Base-by-base conservation (phyloP, 2,888 invertebrate species). In the Neria commutata region DNA sequence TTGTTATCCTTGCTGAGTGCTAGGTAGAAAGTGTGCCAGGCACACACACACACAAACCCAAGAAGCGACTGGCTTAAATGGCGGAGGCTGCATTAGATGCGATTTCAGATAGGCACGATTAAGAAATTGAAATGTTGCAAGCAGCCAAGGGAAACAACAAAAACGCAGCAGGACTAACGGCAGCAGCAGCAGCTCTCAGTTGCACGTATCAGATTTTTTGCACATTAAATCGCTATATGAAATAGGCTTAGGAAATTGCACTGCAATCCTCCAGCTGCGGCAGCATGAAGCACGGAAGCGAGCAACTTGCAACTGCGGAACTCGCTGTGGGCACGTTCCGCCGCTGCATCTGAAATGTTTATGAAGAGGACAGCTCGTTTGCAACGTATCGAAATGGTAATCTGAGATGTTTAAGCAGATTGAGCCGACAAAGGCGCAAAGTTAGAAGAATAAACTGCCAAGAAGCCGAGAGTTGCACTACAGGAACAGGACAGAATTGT, bases 341-440 rank as follows among this genome's bases (percentile, higher is more conserved):
- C n/a, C n/a, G n/a, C n/a, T 29, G 29, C 29, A 29, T 29, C 11
- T 29, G 6, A 29, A 29, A 29, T 29, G 29, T 8, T 29, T 29
- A n/a, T 29, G 57, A 56, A 49, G 56, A 60, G 70, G 53, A 73
- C 74, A 71, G 74, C 71, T 74, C 71, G 74, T 71, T 74, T 73
- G 67, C 67, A 69, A 67, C 70, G 72, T 71, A 71, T 71, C 73
- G 73, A 73, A 71, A 71, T 71, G 68, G 71, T 71, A 71, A 71
- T 71, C 73, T 67, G 71, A 71, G 75, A 71, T 71, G 66, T 62
- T 61, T 73, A 70, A 42, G 40, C 40, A 26, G n/a, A 40, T 11
- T 21, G 14, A 19, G 6, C 16, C 14, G 25, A 25, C 24, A 24
- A 52, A 51, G 29, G 46, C 33, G 52, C 34, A 37, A 57, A 23